Percentiles rank a stretch among this genome's conserved stretches.
Evolutionary conservation across 1,140 invertebrate species (phyloP).

Genomic region (Sminthurides bifidus): DNA sequence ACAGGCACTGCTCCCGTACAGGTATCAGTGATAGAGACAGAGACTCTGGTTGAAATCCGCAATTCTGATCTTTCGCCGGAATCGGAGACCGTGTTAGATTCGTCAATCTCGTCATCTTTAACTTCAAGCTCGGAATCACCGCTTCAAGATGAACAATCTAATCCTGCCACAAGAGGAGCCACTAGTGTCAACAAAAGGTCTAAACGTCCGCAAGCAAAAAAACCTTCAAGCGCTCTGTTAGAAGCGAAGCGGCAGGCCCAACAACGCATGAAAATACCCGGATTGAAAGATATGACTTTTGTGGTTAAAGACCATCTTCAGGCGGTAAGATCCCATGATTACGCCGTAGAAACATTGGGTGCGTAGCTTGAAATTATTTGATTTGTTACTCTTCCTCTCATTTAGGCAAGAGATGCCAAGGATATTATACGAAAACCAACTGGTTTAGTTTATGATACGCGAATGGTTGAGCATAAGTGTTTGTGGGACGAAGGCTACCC

Average conservation of each 20-base stretch:
- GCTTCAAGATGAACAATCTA: background rate
- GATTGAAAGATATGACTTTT: slow-evolving; percentile 1
- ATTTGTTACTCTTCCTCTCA: background rate
- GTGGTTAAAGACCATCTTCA: slow-evolving; percentile 28
- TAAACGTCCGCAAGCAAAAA: background rate
- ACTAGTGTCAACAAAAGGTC: slow-evolving; percentile 15
- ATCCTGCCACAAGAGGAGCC: background rate
- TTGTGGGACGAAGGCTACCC: slow-evolving; percentile 72
- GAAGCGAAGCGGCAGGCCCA: slow-evolving; percentile 25
- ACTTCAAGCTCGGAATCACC: no score
- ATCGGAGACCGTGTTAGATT: background rate
- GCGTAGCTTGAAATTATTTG: background rate
- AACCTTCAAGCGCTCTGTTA: slow-evolving; percentile 22
- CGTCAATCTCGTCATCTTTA: no score
- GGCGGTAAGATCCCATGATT: slow-evolving; percentile 14
- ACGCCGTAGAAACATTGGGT: background rate
- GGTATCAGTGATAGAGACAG: background rate
- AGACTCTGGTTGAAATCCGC: background rate
- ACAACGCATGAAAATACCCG: background rate
- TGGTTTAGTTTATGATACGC: slow-evolving; percentile 62
- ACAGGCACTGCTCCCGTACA: no score
- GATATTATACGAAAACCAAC: slow-evolving; percentile 47
- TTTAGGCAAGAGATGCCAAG: slow-evolving; percentile 51
- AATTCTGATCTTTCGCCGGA: background rate
- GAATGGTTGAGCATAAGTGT: slow-evolving; percentile 64